A percentile compares a stretch with the other conserved stretches of the same genome.
phyloP scores from a whole-genome alignment of 2,797 vertebrate species.

The Siniperca undulata region DNA sequence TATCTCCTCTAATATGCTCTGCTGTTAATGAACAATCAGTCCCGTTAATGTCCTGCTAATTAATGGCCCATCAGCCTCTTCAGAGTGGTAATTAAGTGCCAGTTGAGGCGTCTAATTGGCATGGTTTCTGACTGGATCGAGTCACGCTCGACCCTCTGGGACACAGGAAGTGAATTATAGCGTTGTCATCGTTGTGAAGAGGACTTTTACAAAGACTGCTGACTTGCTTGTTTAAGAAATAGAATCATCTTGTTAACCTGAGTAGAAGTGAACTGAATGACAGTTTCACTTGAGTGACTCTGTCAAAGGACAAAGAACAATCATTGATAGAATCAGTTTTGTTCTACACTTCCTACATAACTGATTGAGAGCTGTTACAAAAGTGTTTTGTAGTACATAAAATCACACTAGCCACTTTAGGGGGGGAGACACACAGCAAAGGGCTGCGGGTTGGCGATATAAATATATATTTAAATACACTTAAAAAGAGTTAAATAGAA shows the following conservation, averaged over 20 bases:
- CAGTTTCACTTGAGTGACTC: slow-evolving; percentile 53
- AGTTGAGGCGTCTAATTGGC: slow-evolving; percentile 84
- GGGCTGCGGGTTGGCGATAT: too few relatives aligned
- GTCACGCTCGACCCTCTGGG: slow-evolving; percentile 78
- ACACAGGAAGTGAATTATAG: slow-evolving; percentile 81
- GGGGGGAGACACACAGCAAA: too few relatives aligned
- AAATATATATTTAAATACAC: too few relatives aligned
- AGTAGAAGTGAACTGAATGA: slow-evolving; percentile 50
- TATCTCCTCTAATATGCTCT: slow-evolving; percentile 83
- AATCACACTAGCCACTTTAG: not conserved
- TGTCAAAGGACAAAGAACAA: slow-evolving; percentile 58
- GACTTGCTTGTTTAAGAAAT: slow-evolving; percentile 71
- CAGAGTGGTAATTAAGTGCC: slow-evolving; percentile 82
- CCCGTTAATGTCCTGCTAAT: slow-evolving; percentile 84
- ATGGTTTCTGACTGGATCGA: slow-evolving; percentile 80
- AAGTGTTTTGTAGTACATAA: not conserved
- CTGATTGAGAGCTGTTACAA: slow-evolving; percentile 10
- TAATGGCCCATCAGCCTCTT: slow-evolving; percentile 82
- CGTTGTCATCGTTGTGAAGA: slow-evolving; percentile 67
- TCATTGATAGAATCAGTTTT: slow-evolving; percentile 22
- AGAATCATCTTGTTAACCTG: slow-evolving; percentile 70
- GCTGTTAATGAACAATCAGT: slow-evolving; percentile 85
- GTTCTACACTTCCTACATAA: not conserved
- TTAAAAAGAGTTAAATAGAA: too few relatives aligned
- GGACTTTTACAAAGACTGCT: slow-evolving; percentile 75